Evolutionary conservation across 1,140 invertebrate genomes (phyloP), one percentile per base, ranked within the genome.

Genomic region (Anagrus nilaparvatae): DNA sequence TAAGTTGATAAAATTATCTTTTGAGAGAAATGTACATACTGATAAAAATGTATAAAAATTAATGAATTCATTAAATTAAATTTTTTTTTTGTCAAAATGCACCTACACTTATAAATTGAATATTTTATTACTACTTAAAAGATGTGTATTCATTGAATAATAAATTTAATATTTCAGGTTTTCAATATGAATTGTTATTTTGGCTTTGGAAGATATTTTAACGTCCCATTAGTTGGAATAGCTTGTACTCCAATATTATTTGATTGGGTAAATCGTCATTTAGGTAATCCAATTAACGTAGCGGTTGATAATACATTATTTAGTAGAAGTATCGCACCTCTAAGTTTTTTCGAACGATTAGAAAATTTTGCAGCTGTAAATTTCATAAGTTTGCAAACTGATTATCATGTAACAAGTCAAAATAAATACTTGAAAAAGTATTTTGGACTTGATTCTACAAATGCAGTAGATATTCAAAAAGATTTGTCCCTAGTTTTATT

Each of bases 331-430:
- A 51, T 58, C n/a, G 43, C 63, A 58, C 10, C 73, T 75, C 81
- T 82, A 79, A 72, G 50, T 14, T 72, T 81, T 27, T 69, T 60
- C 53, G 66, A 82, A 53, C 63, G 80, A 33, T 54, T 77, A n/a
- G 43, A 41, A 17, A 50, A 52, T 20, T 18, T 16, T 0, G 20
- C 48, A 1, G 12, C 33, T 0, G 5, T 0, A 1, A 20, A 12
- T 31, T 35, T 42, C n/a, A 46, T 48, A 1, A 47, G 49, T 23
- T 14, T 33, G 5, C 19, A 58, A n/a, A 41, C 54, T 1, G 43
- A 52, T 24, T 45, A 52, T 9, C 10, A 40, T 0, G 52, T 58
- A 4, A 16, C 35, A 2, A 0, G 14, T 0, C 55, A 65, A 43
- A 6, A 46, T 1, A 13, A 30, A 5, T 34, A 48, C 4, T 52